Conservation (phyloP, 2,113 vertebrate species). For the Propithecus coquereli region DNA sequence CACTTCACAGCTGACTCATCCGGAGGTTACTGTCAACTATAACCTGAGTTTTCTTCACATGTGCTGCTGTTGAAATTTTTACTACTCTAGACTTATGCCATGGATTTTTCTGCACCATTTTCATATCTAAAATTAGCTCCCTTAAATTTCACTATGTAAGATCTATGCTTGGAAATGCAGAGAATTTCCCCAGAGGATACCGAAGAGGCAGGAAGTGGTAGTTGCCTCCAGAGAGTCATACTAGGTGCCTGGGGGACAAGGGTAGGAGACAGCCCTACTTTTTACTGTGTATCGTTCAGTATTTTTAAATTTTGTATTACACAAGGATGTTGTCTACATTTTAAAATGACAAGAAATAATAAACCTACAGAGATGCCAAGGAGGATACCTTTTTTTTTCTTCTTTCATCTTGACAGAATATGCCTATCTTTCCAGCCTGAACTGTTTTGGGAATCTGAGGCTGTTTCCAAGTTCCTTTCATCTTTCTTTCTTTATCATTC, state of each 20-base stretch:
- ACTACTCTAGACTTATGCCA: not conserved
- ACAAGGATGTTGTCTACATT: not conserved
- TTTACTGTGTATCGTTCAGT: not conserved
- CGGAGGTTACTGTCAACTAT: not conserved
- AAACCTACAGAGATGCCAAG: not conserved
- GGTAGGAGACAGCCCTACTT: not conserved
- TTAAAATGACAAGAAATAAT: constrained; percentile 15
- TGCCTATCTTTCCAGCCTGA: not conserved
- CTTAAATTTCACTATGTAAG: not conserved
- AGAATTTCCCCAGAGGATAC: not conserved
- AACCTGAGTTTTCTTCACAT: not conserved
- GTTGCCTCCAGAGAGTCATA: not conserved
- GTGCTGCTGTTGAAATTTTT: not conserved
- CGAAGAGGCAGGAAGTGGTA: not conserved
- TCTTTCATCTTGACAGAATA: not conserved
- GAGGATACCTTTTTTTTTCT: not conserved
- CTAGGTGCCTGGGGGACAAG: not conserved
- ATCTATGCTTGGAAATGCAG: not conserved
- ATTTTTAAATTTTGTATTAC: not conserved
- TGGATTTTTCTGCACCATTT: not conserved
- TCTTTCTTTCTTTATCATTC: not conserved
- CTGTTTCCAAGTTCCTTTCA: not conserved
- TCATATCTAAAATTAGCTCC: not conserved
- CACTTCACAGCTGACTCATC: not conserved
- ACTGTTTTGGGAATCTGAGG: not conserved